A percentile compares a stretch with the other conserved stretches of the same genome.
Evolutionary conservation across 35 echinoderm and acorn worm species (phyloP).

Genomic region (Nesometra sesokonis): DNA sequence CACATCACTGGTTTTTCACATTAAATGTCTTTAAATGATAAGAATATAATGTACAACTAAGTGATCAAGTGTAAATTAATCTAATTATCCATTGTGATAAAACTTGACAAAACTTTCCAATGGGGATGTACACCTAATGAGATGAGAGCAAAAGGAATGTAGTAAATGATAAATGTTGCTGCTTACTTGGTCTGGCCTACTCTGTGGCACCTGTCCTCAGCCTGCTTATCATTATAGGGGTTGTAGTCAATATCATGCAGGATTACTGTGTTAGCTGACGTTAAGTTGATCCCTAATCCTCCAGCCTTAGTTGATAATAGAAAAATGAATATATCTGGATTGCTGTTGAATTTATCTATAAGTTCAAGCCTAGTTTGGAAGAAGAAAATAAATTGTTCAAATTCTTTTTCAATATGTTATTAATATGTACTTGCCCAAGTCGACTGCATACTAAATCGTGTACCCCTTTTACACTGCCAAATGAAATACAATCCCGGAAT

Average conservation of each 20-base stretch:
- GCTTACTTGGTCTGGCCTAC: slow-evolving; percentile 85
- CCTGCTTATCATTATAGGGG: slow-evolving; percentile 96
- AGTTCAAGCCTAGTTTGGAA: slow-evolving; percentile 31
- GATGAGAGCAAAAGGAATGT: background rate
- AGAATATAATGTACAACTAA: no score
- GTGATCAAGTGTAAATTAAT: no score
- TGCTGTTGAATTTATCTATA: slow-evolving; percentile 77
- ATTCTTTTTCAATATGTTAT: no score
- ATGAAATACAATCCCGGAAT: no score
- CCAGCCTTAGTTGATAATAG: slow-evolving; percentile 85
- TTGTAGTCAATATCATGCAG: slow-evolving; percentile 96
- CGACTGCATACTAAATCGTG: no score
- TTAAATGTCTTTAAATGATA: no score
- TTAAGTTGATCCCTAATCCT: slow-evolving; percentile 89
- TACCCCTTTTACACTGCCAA: no score
- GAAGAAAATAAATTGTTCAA: background rate
- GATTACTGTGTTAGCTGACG: slow-evolving; percentile 72
- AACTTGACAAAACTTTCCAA: no score
- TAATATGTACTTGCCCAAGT: no score
- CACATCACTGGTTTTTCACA: background rate
- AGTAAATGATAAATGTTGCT: background rate
- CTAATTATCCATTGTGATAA: no score
- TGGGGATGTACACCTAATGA: no score
- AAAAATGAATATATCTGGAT: slow-evolving; percentile 73
- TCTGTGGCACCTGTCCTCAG: slow-evolving; percentile 89